These are phyloP conservation scores for Tenualosa ilisha DNA, from an alignment of 2,797 vertebrate species.

Conservation along the genomic window DNA sequence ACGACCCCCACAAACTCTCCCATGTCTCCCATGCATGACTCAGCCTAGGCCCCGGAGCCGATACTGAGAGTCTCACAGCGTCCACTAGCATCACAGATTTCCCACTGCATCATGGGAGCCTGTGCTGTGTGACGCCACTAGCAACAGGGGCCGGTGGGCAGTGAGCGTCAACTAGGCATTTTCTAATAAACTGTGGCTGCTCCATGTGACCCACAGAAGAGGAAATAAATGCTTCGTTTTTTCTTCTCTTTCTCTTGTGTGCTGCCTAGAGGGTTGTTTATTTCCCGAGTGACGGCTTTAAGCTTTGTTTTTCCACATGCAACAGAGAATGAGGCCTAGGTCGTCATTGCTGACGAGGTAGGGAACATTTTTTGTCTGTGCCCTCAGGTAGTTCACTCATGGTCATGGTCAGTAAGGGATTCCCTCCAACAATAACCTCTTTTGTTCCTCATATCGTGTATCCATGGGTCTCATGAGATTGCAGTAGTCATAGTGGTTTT, in stretches of 20 bases:
- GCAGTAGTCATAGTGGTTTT: neutral
- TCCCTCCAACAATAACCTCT: neutral
- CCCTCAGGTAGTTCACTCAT: neutral
- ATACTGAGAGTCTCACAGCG: slow-evolving; percentile 45
- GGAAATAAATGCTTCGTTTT: slow-evolving; percentile 58
- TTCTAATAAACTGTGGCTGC: slow-evolving; percentile 34
- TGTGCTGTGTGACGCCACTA: neutral
- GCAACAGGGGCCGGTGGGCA: slow-evolving; percentile 31
- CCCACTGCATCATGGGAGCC: neutral
- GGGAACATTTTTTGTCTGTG: neutral
- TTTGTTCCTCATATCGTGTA: neutral
- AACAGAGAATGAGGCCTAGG: neutral
- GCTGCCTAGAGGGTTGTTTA: slow-evolving; percentile 8
- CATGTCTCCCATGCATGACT: slow-evolving; percentile 8
- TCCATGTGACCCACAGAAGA: slow-evolving; percentile 42
- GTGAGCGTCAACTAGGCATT: slow-evolving; percentile 39
- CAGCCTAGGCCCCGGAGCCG: neutral
- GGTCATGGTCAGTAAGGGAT: neutral
- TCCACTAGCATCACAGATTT: slow-evolving; percentile 29
- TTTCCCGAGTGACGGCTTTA: slow-evolving; percentile 3
- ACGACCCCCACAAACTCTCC: neutral
- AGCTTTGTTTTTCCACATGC: neutral
- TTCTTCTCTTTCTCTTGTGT: neutral
- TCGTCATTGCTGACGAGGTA: slow-evolving; percentile 4
- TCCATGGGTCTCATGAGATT: neutral